Base-by-base conservation (phyloP, 1,140 invertebrate genomes). In the Hylyphantes graminicola region DNA sequence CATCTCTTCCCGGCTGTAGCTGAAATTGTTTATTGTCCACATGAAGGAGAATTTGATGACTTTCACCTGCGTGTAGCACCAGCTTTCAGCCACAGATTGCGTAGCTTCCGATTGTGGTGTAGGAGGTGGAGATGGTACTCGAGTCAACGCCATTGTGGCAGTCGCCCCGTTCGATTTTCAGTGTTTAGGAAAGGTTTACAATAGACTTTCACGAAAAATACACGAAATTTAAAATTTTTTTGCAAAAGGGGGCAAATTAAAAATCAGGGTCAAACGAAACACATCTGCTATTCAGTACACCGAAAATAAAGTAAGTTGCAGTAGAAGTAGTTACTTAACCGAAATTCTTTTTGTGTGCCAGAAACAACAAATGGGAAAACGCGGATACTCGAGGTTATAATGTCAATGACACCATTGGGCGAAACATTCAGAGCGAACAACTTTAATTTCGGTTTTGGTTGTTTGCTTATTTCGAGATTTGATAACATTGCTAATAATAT, bases 11-110 rank as follows among this genome's bases (percentile, higher is more conserved):
- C 96, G 94, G 91, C 96, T 98, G 92, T 99, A 99, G 92, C 97
- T 98, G 92, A 99, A 99, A 93, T 99, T 99, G 91, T 99, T 99
- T 92, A 99, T 99, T 89, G 98, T 99, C 98, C 98, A 99, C 96
- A 99, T 99, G 91, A 99, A 99, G 91, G 96, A 98, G 93, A 99
- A 99, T 92, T 99, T 99, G 84, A 99, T 97, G 90, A 99, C 97
- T 51, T 86, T 86, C 12, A 86, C 80, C 97, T 99, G 94, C n/a
- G 87, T 88, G 80, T 88, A 87, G 79, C 87, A 88, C 87, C 87
- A 88, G 21, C 85, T 87, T 70, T 88, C 87, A 35, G 87, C 87
- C 4, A 87, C 86, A 59, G 86, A 86, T 54, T 87, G 85, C 50
- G 86, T 87, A 17, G 82, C 59, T 73, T 82, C 82, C 54, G 70